Conservation (phyloP, 2,113 vertebrate species). For the Aldabrachelys gigantea region DNA sequence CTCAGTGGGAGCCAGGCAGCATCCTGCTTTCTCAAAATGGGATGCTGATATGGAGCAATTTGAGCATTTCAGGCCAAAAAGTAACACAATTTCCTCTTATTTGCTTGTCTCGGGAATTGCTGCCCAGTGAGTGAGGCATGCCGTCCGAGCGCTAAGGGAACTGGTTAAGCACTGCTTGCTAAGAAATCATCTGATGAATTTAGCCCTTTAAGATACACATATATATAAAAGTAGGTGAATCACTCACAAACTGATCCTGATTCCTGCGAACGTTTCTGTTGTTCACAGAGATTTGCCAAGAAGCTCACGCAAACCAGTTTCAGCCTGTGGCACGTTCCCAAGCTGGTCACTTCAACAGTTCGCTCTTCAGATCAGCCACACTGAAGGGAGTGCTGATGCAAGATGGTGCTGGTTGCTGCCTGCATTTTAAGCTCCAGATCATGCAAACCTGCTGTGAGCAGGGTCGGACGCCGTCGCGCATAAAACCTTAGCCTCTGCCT, state of each 20-base stretch:
- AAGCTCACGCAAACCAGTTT: background rate
- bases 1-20: rapidly evolving
- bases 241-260: background rate
- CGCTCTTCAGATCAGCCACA: background rate
- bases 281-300: background rate
- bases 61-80: background rate
- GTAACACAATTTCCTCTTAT: background rate
- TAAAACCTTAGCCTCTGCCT: background rate
- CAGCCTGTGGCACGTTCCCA: background rate
- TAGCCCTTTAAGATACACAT: background rate
- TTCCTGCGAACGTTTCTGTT: background rate
- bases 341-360: background rate
- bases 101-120: background rate
- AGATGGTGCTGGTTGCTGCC: background rate
- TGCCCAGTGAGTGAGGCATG: rapidly evolving
- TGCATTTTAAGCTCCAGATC: background rate
- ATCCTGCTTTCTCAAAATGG: background rate
- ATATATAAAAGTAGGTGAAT: background rate
- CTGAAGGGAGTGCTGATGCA: background rate
- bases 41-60: background rate
- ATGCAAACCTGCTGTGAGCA: background rate
- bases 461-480: background rate
- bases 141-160: rapidly evolving
- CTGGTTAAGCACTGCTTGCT: background rate
- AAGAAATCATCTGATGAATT: rapidly evolving